Base-by-base conservation (phyloP, 2,888 invertebrate genomes). In the Neuroscelio doddi region DNA sequence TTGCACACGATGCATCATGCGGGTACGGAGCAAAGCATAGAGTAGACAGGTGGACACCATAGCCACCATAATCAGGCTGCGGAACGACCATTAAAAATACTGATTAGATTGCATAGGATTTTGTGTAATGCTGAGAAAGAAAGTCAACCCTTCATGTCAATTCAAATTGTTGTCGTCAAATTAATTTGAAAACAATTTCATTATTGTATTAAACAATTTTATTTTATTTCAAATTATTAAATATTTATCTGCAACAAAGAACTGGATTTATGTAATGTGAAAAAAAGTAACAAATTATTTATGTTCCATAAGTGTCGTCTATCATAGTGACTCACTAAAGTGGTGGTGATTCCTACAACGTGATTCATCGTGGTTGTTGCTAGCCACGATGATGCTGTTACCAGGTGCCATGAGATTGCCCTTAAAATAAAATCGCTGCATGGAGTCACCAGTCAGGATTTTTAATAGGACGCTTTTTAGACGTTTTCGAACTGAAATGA, bases 41-140 rank as follows among this genome's bases (percentile, higher is more conserved):
- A 64, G 59, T 30, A 64, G 76, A 77, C 81, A 81, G 81, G 80
- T 81, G 81, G 71, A 79, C 72, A 62, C 67, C 72, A 72, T 72
- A 72, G 71, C 71, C 75, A 70, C 69, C 68, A 66, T 72, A 69
- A 64, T 64, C 75, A 72, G 64, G 49, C 61, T 65, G 58, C 70
- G 73, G 74, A 75, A 78, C 75, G 71, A 73, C 72, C 70, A 62
- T 70, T 70, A 44, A 63, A 64, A 67, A 71, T 69, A 67, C 57
- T 53, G 73, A 76, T 72, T 72, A 70, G 71, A 68, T 64, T 64
- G 57, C 51, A 47, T 55, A 46, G 63, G 72, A 72, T 72, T 75
- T 71, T 63, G 50, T 55, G 38, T 42, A 42, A 47, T 56, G 34
- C 46, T 32, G 42, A 57, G 46, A 15, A 51, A 36, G 8, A 4